These are phyloP conservation scores for Antennarius striatus DNA, from an alignment of 2,113 vertebrate species.

Conservation along the genomic window DNA sequence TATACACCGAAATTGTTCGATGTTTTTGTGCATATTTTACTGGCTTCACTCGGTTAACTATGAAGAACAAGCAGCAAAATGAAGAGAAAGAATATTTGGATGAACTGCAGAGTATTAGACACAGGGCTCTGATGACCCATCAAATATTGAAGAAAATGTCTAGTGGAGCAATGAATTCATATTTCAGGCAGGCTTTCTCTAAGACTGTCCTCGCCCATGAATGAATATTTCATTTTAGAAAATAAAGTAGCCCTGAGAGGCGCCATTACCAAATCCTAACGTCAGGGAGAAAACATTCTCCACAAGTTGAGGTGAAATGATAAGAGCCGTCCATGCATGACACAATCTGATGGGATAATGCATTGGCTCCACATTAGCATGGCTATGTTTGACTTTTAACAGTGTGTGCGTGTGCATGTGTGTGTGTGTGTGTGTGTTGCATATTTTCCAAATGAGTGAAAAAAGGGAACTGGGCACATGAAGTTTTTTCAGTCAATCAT, in stretches of 20 bases:
- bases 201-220: slow-evolving; percentile 71
- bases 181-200: slow-evolving; percentile 74
- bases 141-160: slow-evolving; percentile 80
- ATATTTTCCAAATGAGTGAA: slow-evolving; percentile 52
- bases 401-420: not conserved
- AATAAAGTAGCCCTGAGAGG: slow-evolving; percentile 75
- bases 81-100: slow-evolving; percentile 54
- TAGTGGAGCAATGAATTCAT: slow-evolving; percentile 73
- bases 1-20: slow-evolving; percentile 16
- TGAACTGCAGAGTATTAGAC: slow-evolving; percentile 57
- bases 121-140: slow-evolving; percentile 73
- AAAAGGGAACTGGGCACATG: slow-evolving; percentile 30
- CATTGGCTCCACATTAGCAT: slow-evolving; percentile 71
- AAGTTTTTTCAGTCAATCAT: slow-evolving; percentile 55
- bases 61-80: slow-evolving; percentile 44
- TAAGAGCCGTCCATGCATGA: slow-evolving; percentile 67
- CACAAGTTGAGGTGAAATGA: slow-evolving; percentile 69
- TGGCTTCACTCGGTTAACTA: slow-evolving; percentile 31
- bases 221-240: slow-evolving; percentile 79
- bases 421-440: slow-evolving; percentile 20
- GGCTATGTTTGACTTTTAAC: slow-evolving; percentile 47
- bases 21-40: slow-evolving; percentile 29
- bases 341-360: slow-evolving; percentile 70
- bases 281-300: slow-evolving; percentile 65
- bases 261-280: slow-evolving; percentile 73